Base-by-base conservation (phyloP, 1,140 invertebrate genomes). In the Eupeodes corollae region DNA sequence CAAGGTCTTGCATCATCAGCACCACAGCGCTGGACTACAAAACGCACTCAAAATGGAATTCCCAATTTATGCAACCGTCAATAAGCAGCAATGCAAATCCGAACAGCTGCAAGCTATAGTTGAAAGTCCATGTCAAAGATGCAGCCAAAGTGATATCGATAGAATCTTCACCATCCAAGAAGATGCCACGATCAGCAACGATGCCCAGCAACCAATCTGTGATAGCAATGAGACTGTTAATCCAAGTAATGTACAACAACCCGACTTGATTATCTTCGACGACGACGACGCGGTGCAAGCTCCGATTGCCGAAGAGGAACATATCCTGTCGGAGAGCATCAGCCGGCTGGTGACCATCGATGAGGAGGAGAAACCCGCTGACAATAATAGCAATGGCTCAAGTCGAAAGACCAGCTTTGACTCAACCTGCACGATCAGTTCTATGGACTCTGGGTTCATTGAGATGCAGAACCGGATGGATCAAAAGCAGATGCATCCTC, bases 381-480 rank as follows among this genome's bases (percentile, higher is more conserved):
- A 52, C 53, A 3, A 52, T 11, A 35, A 50, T 19, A 62, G 60
- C 43, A 61, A 64, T 37, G 61, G 47, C 43, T 68, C 65, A 0
- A 67, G 63, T 52, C 58, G 66, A 19, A 68, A 68, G 48, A 68
- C 66, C 8, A 68, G 66, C 51, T 65, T 68, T 39, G 66, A 68
- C 50, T 68, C 66, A 35, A 67, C 63, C 42, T 67, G 66, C 50
- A 68, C 66, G 3, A 55, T 67, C 15, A 67, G 65, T 42, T 68
- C 65, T 35, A 65, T 68, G 63, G 66, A 68, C 58, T 68, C 66
- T 32, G 66, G 66, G 6, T 68, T 68, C 31, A 68, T 68, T 49
- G 66, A 68, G 43, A 68, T 68, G 63, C 66, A 68, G 46, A 56
- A 61, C 44, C 63, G 63, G 43, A 40, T 64, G 34, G 63, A 67